Conservation (phyloP, 2,888 invertebrate species). For the Ectropis crepuscularia region DNA sequence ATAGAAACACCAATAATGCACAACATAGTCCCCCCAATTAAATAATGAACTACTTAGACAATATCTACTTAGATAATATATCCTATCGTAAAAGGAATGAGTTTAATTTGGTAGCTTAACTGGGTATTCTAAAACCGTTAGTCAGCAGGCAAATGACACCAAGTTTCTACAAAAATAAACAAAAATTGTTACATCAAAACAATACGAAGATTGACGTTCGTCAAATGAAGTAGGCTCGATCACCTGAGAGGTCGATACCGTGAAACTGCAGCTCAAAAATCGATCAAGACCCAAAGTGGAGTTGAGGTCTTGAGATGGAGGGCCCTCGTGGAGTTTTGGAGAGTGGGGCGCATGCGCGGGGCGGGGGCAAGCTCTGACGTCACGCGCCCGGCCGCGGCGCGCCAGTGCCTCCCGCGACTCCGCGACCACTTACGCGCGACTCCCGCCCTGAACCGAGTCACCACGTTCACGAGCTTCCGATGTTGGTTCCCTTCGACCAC, state of each 20-base stretch:
- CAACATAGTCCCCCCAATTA: conserved; percentile 9
- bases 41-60: conserved; percentile 11
- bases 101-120: conserved; percentile 30
- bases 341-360: conserved; percentile 74
- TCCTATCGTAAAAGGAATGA: conserved; percentile 37
- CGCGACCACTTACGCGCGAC: conserved; percentile 78
- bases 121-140: conserved; percentile 29
- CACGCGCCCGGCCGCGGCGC: conserved; percentile 74
- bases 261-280: conserved; percentile 81
- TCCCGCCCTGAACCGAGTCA: conserved; percentile 66
- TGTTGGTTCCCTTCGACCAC: conserved; percentile 69
- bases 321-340: conserved; percentile 76
- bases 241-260: conserved; percentile 74
- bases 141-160: conserved; percentile 23
- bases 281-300: conserved; percentile 80
- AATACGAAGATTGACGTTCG: conserved; percentile 33
- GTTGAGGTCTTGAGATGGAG: conserved; percentile 82
- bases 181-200: conserved; percentile 43
- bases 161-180: conserved; percentile 33
- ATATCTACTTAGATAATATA: too few relatives aligned
- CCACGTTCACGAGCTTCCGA: conserved; percentile 76
- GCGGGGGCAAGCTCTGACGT: conserved; percentile 76
- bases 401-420: conserved; percentile 79
- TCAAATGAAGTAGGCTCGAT: conserved; percentile 28
- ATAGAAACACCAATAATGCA: too few relatives aligned